Evolutionary conservation across 2,888 invertebrate genomes (phyloP), one percentile per base, ranked within the genome.

Genomic region (Folsomia candida): DNA sequence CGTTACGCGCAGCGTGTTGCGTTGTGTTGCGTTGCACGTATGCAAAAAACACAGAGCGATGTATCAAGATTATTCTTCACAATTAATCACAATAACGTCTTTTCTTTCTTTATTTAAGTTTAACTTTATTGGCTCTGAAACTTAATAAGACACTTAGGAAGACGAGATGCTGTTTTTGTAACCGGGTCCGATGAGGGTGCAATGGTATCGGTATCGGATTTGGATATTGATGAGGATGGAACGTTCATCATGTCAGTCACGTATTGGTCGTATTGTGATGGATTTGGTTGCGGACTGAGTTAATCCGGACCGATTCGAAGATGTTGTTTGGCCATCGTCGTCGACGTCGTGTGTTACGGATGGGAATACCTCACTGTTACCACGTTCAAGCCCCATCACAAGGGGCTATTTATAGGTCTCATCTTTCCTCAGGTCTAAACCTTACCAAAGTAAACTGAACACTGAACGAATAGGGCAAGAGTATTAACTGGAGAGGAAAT

Each of bases 321-420:
- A 58, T 11, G 24, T 58, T 58, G 24, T 18, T 22, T 20, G 24
- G 24, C 14, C 24, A 22, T 58, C 20, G 58, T n/a, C n/a, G n/a
- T n/a, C n/a, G n/a, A n/a, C n/a, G n/a, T n/a, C n/a, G n/a, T n/a
- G 22, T 37, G 9, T 14, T 9, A 29, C n/a, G n/a, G n/a, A n/a
- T 25, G 29, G n/a, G 18, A 54, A 57, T 67, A 60, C 51, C 22
- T 59, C 20, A 54, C 28, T 67, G 57, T 68, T 68, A 29, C 62
- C 62, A 68, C 51, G 62, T 62, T 68, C 68, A 62, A 62, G 68
- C 68, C 51, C 51, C 62, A 68, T 68, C 68, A 68, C 62, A 68
- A 54, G 25, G 62, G 59, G 62, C 68, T 68, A 68, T 68, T 68
- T 68, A 62, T 68, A 68, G 18, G 47, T 27, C 29, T 59, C 11